Conservation (phyloP, 2,888 invertebrate species). For the Diploptera punctata region DNA sequence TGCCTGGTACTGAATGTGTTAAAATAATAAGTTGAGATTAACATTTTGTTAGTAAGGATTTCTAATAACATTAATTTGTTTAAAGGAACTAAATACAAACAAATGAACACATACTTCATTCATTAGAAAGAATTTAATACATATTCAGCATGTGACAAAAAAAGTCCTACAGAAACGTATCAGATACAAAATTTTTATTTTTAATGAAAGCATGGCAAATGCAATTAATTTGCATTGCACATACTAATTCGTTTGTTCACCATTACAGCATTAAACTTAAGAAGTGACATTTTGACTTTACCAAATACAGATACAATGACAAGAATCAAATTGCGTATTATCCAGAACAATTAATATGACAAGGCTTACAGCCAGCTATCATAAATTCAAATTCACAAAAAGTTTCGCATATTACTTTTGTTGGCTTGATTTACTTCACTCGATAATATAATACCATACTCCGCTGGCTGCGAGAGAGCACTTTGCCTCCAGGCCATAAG, state of each 20-base stretch:
- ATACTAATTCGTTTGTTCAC: constrained; percentile 22
- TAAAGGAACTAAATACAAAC: constrained; percentile 15
- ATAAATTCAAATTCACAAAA: constrained; percentile 34
- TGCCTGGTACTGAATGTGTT: no score
- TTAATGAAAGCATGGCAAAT: constrained; percentile 35
- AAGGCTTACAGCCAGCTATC: constrained; percentile 30
- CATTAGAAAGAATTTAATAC: constrained; percentile 46
- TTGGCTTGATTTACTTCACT: constrained; percentile 38
- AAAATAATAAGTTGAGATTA: background rate
- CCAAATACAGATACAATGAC: constrained; percentile 37
- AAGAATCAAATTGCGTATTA: constrained; percentile 37
- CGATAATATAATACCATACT: constrained; percentile 41
- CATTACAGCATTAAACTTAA: constrained; percentile 33
- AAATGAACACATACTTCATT: constrained; percentile 35
- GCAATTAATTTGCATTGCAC: constrained; percentile 25
- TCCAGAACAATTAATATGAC: constrained; percentile 28
- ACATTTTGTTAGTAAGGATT: constrained; percentile 6
- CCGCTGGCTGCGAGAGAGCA: constrained; percentile 35
- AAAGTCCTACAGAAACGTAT: constrained; percentile 40
- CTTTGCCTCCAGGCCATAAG: constrained; percentile 37
- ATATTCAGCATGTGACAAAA: constrained; percentile 42
- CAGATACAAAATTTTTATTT: constrained; percentile 40
- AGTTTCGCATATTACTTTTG: constrained; percentile 25
- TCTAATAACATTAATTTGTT: background rate
- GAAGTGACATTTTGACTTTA: constrained; percentile 32